phyloP scores from a whole-genome alignment of 2,888 invertebrate species.

The Ligdia adustata region DNA sequence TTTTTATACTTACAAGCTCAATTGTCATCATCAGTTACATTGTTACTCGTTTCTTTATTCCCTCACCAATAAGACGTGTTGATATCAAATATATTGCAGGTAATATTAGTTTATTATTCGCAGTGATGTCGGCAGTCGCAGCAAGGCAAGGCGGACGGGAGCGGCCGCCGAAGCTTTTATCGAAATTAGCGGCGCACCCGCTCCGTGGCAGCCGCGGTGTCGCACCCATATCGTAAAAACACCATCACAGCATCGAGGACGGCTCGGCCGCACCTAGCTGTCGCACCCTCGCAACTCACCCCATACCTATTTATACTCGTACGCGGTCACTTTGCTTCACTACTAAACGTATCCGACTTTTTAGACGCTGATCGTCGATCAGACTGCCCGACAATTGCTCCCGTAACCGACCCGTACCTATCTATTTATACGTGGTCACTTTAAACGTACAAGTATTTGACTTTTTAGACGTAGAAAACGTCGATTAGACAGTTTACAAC shows the following conservation, averaged over 20 bases:
- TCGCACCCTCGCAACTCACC: constrained; percentile 67
- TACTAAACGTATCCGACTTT: too few relatives aligned
- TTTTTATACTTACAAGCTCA: too few relatives aligned
- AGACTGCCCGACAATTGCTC: too few relatives aligned
- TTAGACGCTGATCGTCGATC: too few relatives aligned
- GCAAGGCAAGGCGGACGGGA: constrained; percentile 50
- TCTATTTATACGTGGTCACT: too few relatives aligned
- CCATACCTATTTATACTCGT: constrained; percentile 33
- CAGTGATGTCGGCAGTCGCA: constrained; percentile 52
- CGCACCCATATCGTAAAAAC: constrained; percentile 80
- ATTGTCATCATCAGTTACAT: too few relatives aligned
- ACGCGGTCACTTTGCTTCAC: background rate
- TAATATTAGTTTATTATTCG: constrained; percentile 50
- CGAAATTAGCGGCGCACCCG: constrained; percentile 81
- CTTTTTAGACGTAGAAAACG: too few relatives aligned
- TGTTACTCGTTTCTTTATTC: background rate
- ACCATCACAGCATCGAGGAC: constrained; percentile 72
- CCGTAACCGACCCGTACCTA: too few relatives aligned
- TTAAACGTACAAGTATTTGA: too few relatives aligned
- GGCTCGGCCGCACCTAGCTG: constrained; percentile 72
- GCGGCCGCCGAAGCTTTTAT: constrained; percentile 81
- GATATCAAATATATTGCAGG: background rate
- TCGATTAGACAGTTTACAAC: too few relatives aligned
- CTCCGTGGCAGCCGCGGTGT: constrained; percentile 45
- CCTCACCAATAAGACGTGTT: background rate